These are phyloP conservation scores for Drosophila villosipedis DNA, from an alignment of 2,888 invertebrate genomes.

Conservation along the genomic window DNA sequence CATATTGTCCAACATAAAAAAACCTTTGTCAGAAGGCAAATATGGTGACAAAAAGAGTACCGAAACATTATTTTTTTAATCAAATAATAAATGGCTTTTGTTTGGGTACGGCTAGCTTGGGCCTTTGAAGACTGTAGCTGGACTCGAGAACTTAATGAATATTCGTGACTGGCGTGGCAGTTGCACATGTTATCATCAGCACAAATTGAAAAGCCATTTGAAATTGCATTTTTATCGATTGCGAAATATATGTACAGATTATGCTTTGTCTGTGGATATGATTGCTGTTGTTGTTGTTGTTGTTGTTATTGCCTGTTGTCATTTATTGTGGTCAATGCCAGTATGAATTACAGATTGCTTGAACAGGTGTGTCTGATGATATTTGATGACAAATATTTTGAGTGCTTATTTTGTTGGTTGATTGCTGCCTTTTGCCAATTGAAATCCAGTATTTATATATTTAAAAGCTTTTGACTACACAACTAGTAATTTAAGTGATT, in stretches of 20 bases:
- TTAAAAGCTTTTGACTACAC: background rate
- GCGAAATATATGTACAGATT: slow-evolving; percentile 46
- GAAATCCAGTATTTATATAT: background rate
- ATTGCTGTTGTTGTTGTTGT: slow-evolving; percentile 1
- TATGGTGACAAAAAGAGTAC: slow-evolving; percentile 12
- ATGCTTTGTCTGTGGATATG: slow-evolving; percentile 11
- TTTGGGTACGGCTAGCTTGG: slow-evolving; percentile 2
- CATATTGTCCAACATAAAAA: slow-evolving; percentile 3
- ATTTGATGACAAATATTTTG: slow-evolving; percentile 22
- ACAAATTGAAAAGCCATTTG: slow-evolving; percentile 62
- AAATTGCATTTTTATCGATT: slow-evolving; percentile 46
- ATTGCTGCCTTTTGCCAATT: background rate
- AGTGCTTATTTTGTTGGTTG: background rate
- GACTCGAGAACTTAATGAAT: slow-evolving; percentile 9
- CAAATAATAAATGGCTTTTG: slow-evolving; percentile 4
- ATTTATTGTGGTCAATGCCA: slow-evolving; percentile 61
- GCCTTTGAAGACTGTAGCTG: slow-evolving; percentile 3
- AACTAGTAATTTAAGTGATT: background rate
- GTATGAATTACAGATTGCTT: slow-evolving; percentile 16
- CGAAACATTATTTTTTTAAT: slow-evolving; percentile 7
- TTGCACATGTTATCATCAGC: slow-evolving; percentile 50
- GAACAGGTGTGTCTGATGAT: slow-evolving; percentile 37
- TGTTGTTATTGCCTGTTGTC: slow-evolving; percentile 14
- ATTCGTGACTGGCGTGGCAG: slow-evolving; percentile 22
- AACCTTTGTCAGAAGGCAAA: slow-evolving; percentile 5